A percentile compares a stretch with the other conserved stretches of the same genome.
These are phyloP conservation scores for Sipha maydis DNA, from an alignment of 2,888 invertebrate species.

Conservation along the genomic window DNA sequence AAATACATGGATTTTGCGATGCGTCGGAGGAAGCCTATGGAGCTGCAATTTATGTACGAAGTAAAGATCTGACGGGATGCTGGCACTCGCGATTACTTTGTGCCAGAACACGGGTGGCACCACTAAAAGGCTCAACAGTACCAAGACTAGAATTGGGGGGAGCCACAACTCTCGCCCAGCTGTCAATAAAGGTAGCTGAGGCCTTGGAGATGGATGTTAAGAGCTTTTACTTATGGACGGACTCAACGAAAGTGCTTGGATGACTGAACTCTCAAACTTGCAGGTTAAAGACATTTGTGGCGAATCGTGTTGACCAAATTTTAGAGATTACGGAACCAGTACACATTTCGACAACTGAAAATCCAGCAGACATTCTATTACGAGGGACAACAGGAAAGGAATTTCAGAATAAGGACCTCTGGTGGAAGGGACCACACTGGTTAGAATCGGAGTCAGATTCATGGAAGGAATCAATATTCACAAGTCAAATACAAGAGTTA, in stretches of 20 bases:
- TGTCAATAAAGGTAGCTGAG: neutral
- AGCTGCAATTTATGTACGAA: neutral
- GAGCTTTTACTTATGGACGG: neutral
- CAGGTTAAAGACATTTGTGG: neutral
- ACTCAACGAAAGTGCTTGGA: neutral
- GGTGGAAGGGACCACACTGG: neutral
- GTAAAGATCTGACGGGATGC: neutral
- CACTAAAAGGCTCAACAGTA: neutral
- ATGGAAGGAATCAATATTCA: too few species aligned
- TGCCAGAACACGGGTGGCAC: slow-evolving; percentile 1
- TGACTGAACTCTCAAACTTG: neutral
- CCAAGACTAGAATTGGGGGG: slow-evolving; percentile 9
- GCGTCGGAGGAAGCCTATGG: neutral
- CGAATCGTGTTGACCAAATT: neutral
- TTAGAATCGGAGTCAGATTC: too few species aligned
- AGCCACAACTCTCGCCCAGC: neutral
- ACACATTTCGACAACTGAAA: neutral
- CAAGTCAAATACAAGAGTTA: too few species aligned
- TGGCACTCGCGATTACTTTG: neutral
- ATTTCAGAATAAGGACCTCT: neutral
- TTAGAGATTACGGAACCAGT: neutral
- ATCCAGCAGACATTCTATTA: neutral
- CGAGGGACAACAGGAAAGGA: neutral
- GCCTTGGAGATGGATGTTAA: neutral
- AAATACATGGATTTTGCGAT: neutral